phyloP scores from a whole-genome alignment of 2,113 vertebrate species.

The Zingel zingel region DNA sequence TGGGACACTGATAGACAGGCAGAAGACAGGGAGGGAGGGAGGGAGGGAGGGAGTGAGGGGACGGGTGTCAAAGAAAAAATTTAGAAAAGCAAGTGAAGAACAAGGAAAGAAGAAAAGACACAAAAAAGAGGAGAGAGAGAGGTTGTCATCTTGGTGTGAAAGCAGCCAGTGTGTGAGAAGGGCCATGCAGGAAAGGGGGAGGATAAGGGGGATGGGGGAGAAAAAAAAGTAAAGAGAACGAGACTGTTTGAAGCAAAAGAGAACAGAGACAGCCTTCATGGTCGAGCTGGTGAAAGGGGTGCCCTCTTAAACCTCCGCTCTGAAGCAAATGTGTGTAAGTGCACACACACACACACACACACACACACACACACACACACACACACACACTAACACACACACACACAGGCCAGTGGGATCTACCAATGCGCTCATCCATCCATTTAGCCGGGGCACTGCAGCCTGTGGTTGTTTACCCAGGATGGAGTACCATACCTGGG shows the following conservation, averaged over 20 bases:
- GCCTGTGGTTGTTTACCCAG: slow-evolving; percentile 24
- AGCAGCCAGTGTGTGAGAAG: slow-evolving; percentile 65
- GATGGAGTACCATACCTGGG: slow-evolving; percentile 25
- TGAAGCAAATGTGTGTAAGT: slow-evolving; percentile 33
- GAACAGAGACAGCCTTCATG: slow-evolving; percentile 84
- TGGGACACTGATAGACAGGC: slow-evolving; percentile 13
- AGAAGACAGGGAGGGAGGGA: not conserved
- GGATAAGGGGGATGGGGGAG: not conserved
- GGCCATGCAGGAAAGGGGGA: slow-evolving; percentile 25
- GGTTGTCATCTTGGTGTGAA: slow-evolving; percentile 55
- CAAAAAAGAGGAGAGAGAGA: slow-evolving; percentile 1
- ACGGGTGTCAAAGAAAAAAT: not conserved
- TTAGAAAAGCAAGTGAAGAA: slow-evolving; percentile 18
- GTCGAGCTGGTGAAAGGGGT: slow-evolving; percentile 63
- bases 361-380: slow-evolving; percentile 17
- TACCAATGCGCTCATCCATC: slow-evolving; percentile 16
- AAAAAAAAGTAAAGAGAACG: slow-evolving; percentile 44
- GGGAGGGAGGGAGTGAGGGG: not conserved
- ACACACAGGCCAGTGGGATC: slow-evolving; percentile 17
- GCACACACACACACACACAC: not conserved
- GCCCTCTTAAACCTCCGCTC: slow-evolving; percentile 60
- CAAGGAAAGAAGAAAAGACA: slow-evolving; percentile 11
- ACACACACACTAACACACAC: slow-evolving; percentile 39
- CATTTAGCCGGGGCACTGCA: slow-evolving; percentile 11
- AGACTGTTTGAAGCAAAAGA: slow-evolving; percentile 52